Evolutionary conservation across 2,797 vertebrate species (phyloP), one percentile per base, ranked within the genome.

Genomic region (Furcifer pardalis): DNA sequence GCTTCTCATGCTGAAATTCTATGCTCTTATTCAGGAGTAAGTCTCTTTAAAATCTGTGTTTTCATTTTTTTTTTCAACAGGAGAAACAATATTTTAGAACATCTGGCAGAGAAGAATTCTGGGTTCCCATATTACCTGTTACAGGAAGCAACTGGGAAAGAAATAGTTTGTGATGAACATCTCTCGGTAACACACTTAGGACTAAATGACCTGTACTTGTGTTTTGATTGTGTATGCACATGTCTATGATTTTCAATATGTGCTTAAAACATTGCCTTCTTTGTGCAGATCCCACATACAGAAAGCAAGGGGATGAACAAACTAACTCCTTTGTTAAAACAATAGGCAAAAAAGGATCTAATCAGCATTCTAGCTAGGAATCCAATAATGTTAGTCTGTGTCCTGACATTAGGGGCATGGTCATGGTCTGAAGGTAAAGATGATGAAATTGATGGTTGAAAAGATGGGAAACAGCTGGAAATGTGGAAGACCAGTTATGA

Each of bases 41-140:
- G 12, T 56, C 52, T 19, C 52, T 56, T 56, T 56, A 56, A 19
- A 56, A 56, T 56, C 52, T 56, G 3, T 19, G 21, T 56, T 56
- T 56, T 19, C 17, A 56, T 65, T 12, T 21, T 69, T 37, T 9
- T 3, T 7, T 21, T 23, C 32, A 49, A 35, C 63, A 88, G 87
- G 87, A 82, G 62, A 62, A 88, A 74, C 69, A 85, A 74, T 35
- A 30, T 59, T 49, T 46, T 77, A 60, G 87, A 88, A 65, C 77
- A 84, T 30, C 32, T 81, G 3, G 77, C 69, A 56, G 84, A 84
- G 6, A 77, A 66, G 30, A 59, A 86, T 62, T 65, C 60, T 40
- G 77, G 52, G 1, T 7, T 86, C n/a, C 77, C 84, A 32, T 1
- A 56, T 42, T 56, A 49, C 59, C 77, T 46, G 69, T 63, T 84